phyloP scores from a whole-genome alignment of 2,797 vertebrate species.

The Chaunax sp. region DNA sequence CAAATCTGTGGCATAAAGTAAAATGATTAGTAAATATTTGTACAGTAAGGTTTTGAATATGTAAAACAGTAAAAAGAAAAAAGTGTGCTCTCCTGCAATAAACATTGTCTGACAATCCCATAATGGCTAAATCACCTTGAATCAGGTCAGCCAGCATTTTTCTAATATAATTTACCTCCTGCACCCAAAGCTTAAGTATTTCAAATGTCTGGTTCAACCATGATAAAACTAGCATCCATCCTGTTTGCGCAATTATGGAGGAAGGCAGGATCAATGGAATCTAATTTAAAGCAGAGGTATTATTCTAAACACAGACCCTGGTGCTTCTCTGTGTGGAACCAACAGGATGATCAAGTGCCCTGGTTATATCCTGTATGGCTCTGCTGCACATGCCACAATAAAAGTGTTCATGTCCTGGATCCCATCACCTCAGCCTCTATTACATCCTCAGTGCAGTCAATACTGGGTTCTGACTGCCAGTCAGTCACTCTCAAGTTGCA shows the following conservation, averaged over 20 bases:
- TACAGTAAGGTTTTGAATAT: not conserved
- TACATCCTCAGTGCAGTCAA: constrained; percentile 82
- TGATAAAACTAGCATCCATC: constrained; percentile 70
- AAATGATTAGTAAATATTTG: constrained; percentile 7
- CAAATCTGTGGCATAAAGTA: constrained; percentile 11
- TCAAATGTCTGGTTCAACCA: constrained; percentile 65
- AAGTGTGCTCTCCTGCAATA: constrained; percentile 7
- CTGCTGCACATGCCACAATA: constrained; percentile 71
- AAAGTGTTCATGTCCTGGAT: constrained; percentile 77
- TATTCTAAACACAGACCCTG: constrained; percentile 71
- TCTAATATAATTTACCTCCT: constrained; percentile 64
- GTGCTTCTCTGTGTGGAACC: constrained; percentile 67
- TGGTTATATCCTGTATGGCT: constrained; percentile 71
- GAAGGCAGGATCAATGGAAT: constrained; percentile 77
- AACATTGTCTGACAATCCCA: constrained; percentile 17
- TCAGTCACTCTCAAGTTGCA: constrained; percentile 78
- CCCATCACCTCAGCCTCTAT: constrained; percentile 78
- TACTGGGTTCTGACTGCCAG: constrained; percentile 75
- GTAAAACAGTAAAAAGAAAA: constrained; percentile 10
- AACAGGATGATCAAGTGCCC: constrained; percentile 73
- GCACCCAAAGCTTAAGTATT: constrained; percentile 61
- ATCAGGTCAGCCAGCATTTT: constrained; percentile 52
- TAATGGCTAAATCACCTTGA: constrained; percentile 56
- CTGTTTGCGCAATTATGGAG: constrained; percentile 70
- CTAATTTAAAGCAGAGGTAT: constrained; percentile 78